Evolutionary conservation across 2,888 invertebrate species (phyloP), one percentile per base, ranked within the genome.

Genomic region (Diarsia rubi): DNA sequence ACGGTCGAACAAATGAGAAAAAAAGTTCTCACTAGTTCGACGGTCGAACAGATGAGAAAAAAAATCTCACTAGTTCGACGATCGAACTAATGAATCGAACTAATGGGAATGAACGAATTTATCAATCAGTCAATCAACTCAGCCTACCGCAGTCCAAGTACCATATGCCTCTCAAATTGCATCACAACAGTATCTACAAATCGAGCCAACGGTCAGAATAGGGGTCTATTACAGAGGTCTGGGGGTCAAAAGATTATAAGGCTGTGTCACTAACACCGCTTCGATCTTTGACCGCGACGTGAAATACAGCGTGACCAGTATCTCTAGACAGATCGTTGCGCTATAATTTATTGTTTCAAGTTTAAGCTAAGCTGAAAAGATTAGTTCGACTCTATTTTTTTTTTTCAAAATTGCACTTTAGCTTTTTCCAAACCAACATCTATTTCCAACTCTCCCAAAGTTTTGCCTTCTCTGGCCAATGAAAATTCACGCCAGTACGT

Each of bases 241-340:
- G n/a, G 21, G 44, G 57, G 63, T 79, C 64, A 69, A 42, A 60
- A 66, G 45, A 19, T 74, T 57, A 59, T 1, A 52, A 68, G 63
- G 75, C 68, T 14, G 42, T 80, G 75, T 60, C 52, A 47, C 59
- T 45, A n/a, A 63, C 57, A 60, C 52, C 14, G 47, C 31, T 60
- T 81, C 75, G 64, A 79, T 60, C 81, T 79, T 54, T 81, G 60
- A 65, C 64, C 76, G 60, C 37, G 3, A 27, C 47, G 12, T 54
- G 64, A 69, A 65, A 45, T 78, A 71, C 57, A 45, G 24, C 49
- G 57, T 72, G 57, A 49, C 57, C 24, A 49, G 63, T 64, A 72
- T 59, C 14, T 59, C 31, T 63, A 49, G 54, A 14, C 44, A 64
- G 24, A 59, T 42, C 42, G 24, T 78, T 71, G 71, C 47, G 14